Percentiles rank a stretch among this genome's conserved stretches.
phyloP scores from a whole-genome alignment of 2,797 vertebrate genomes.

The Craterocephalus amniculus region DNA sequence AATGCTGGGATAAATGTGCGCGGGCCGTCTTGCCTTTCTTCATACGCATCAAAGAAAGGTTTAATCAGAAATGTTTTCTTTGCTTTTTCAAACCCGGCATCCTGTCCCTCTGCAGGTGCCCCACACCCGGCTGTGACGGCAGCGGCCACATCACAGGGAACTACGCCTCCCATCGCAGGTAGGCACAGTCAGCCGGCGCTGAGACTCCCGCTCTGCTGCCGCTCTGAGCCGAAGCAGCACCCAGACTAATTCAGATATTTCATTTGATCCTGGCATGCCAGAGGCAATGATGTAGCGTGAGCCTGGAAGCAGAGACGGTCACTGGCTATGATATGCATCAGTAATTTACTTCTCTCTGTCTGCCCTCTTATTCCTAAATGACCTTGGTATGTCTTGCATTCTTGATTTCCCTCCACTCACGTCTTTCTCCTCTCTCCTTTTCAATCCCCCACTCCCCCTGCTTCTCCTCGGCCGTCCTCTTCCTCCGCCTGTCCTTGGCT shows the following conservation, averaged over 20 bases:
- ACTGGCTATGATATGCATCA: constrained; percentile 72
- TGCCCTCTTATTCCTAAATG: constrained; percentile 71
- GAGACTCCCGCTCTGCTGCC: constrained; percentile 29
- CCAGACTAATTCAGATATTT: constrained; percentile 58
- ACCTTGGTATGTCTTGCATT: constrained; percentile 76
- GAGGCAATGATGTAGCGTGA: constrained; percentile 56
- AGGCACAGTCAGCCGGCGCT: constrained; percentile 9
- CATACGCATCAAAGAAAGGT: too few species aligned
- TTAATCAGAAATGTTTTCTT: too few species aligned
- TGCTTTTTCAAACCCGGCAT: not conserved
- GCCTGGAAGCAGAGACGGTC: constrained; percentile 53
- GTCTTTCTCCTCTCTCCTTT: constrained; percentile 54
- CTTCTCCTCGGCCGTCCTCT: constrained; percentile 36
- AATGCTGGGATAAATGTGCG: not conserved
- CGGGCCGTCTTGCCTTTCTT: not conserved
- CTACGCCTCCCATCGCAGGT: constrained; percentile 99
- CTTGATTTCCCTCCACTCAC: constrained; percentile 76
- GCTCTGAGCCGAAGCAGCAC: constrained; percentile 13
- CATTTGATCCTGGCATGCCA: constrained; percentile 61
- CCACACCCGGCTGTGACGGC: constrained; percentile 97
- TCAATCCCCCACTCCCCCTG: constrained; percentile 32
- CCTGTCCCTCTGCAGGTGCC: constrained; percentile 70
- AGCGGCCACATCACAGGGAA: constrained; percentile 99
- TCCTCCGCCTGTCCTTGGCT: constrained; percentile 40
- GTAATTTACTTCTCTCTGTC: constrained; percentile 71